A percentile compares a stretch with the other conserved stretches of the same genome.
These are phyloP conservation scores for Megalopta genalis DNA, from an alignment of 1,140 invertebrate species.

Conservation along the genomic window DNA sequence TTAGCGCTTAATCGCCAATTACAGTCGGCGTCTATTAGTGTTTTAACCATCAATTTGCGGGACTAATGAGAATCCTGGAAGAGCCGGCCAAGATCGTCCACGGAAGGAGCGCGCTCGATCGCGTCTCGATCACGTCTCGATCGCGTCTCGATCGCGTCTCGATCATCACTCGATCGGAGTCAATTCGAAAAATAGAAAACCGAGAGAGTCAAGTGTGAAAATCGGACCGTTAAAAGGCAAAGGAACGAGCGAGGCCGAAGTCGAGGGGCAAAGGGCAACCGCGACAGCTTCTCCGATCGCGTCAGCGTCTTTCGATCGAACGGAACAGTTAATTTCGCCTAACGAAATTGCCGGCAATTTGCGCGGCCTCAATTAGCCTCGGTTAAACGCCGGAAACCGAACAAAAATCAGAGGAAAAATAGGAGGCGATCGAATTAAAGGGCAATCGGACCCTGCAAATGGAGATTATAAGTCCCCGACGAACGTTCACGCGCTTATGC, in stretches of 20 bases:
- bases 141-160: background rate
- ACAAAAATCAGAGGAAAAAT: constrained; percentile 17
- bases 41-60: constrained; percentile 17
- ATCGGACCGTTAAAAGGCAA: no score
- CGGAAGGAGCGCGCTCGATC: background rate
- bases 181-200: background rate
- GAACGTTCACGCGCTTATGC: no score
- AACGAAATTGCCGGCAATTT: constrained; percentile 46
- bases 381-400: constrained; percentile 28
- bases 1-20: constrained; percentile 18
- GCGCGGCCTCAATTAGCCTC: constrained; percentile 39
- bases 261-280: background rate
- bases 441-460: background rate
- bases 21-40: constrained; percentile 12
- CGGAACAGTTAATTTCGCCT: constrained; percentile 43
- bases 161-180: constrained; percentile 1
- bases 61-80: constrained; percentile 10
- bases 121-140: background rate
- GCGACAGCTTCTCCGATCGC: constrained; percentile 19
- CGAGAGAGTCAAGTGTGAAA: constrained; percentile 7
- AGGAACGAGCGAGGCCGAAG: background rate
- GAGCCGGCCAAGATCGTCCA: background rate
- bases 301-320: constrained; percentile 36
- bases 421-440: constrained; percentile 24
- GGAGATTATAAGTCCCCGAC: no score